Evolutionary conservation across 2,113 vertebrate species (phyloP), one percentile per base, ranked within the genome.

Genomic region (Sigmodon hispidus): DNA sequence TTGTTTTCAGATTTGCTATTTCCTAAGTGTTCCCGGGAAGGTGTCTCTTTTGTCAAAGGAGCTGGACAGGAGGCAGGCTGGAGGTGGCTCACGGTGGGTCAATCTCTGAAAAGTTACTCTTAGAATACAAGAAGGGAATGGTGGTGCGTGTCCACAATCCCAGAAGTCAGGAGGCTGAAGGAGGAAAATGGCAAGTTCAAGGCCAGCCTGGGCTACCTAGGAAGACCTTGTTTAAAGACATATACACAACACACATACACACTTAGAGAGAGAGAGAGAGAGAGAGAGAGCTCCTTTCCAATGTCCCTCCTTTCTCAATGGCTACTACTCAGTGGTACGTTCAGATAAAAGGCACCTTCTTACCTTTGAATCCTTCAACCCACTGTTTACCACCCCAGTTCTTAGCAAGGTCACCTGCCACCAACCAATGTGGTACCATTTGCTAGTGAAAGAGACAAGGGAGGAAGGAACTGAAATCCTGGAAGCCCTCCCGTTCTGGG

Each of bases 91-190:
- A 43, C 0, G 7, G 1, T 3, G 0, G 5, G 19, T 48, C 57
- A 29, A 8, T 40, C 84, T 88, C 95, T 93, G 67, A 61, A 69
- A 81, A 87, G 79, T 36, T 79, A 73, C 79, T 57, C 50, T 59
- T 6, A 22, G n/a, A 45, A 91, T 26, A 8, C 16, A 24, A 26
- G 29, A 0, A 76, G 31, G 24, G 5, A 21, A 7, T 15, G 36
- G 55, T 43, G 22, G 55, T 43, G 3, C 22, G 31, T 1, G 0
- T 10, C 57, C 45, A 16, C 15, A 34, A 40, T 81, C 21, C 55
- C n/a, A 61, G 80, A 5, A 43, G n/a, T 84, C 26, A 17, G n/a
- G 15, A 84, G 15, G 55, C 11, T 81, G 11, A 57, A 7, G 36
- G 19, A 81, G 79, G 52, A 57, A 57, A 40, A 40, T 57, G 12